Evolutionary conservation across 1,140 invertebrate genomes (phyloP), one percentile per base, ranked within the genome.

Genomic region (Globodera ellingtonae): DNA sequence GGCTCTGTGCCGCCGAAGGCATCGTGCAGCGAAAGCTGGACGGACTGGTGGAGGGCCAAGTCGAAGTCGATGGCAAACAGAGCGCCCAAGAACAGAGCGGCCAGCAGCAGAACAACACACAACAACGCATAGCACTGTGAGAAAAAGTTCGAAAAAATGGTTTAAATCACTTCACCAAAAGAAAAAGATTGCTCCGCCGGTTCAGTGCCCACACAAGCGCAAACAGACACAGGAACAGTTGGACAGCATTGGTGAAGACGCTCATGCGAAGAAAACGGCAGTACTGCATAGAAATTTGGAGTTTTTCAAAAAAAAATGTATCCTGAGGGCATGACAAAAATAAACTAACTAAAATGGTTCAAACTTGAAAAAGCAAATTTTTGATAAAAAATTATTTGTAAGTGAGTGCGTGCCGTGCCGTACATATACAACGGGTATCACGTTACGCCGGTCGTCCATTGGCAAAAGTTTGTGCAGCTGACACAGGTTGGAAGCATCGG

Each of bases 71-170:
- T 35, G 52, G 56, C 52, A 0, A 78, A 69, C n/a, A 79, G 48
- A 44, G 48, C 24, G 2, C 50, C 35, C 48, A 79, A n/a, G 77
- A 59, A 78, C 21, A 35, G 35, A 13, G 44, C 21, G 6, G 47
- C 79, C 35, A 78, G n/a, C 10, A 81, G 4, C 46, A 79, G 74
- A 18, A 78, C 79, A 44, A 79, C 9, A 59, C 35, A 79, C 35
- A 79, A 46, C 65, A 79, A 52, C 10, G 75, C 75, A 52, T 79
- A 79, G 79, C 79, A 79, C 79, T 79, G 24, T 18, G 81, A 81
- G 5, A 4, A 50, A 10, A 73, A 62, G 21, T 73, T 8, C 72
- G 5, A 8, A 73, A 73, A 47, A 35, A 73, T 59, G n/a, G 18
- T 47, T 8, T 3, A 73, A 47, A 50, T 10, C 48, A 75, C 79